These are phyloP conservation scores for Neoarius graeffei DNA, from an alignment of 2,113 vertebrate species.

Conservation along the genomic window DNA sequence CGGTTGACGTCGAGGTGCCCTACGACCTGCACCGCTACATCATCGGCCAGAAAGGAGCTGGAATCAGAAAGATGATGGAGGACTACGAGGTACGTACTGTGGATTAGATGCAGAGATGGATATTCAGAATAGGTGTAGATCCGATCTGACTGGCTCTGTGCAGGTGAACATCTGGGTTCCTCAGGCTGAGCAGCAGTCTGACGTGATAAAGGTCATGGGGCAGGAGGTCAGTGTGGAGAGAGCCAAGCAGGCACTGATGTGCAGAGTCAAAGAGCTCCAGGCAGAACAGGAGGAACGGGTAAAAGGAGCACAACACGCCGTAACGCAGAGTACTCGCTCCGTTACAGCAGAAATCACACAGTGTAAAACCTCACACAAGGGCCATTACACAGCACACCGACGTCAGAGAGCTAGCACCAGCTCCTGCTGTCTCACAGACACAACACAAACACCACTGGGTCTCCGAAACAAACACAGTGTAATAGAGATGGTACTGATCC, in stretches of 20 bases:
- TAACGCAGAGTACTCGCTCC: background rate
- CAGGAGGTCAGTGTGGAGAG: conserved; percentile 74
- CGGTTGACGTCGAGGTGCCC: conserved; percentile 75
- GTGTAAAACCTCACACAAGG: background rate
- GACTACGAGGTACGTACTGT: conserved; percentile 74
- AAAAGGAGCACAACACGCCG: background rate
- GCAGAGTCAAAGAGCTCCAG: conserved; percentile 75
- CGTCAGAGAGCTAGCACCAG: background rate
- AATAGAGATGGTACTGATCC: background rate
- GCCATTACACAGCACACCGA: background rate
- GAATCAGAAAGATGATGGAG: conserved; percentile 85
- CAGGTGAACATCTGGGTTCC: conserved; percentile 81
- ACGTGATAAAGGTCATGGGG: conserved; percentile 77
- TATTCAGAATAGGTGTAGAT: background rate
- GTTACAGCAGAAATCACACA: background rate
- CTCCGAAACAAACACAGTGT: background rate
- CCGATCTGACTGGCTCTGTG: background rate
- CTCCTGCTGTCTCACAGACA: background rate
- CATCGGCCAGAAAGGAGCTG: conserved; percentile 81
- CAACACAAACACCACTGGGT: background rate
- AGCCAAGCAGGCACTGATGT: conserved; percentile 71
- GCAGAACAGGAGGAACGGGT: conserved; percentile 81
- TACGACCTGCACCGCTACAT: conserved; percentile 82
- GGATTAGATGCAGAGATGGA: background rate
- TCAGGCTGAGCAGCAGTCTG: conserved; percentile 75